Conservation (phyloP, 2,888 invertebrate species). For the Hypsopygia costalis region DNA sequence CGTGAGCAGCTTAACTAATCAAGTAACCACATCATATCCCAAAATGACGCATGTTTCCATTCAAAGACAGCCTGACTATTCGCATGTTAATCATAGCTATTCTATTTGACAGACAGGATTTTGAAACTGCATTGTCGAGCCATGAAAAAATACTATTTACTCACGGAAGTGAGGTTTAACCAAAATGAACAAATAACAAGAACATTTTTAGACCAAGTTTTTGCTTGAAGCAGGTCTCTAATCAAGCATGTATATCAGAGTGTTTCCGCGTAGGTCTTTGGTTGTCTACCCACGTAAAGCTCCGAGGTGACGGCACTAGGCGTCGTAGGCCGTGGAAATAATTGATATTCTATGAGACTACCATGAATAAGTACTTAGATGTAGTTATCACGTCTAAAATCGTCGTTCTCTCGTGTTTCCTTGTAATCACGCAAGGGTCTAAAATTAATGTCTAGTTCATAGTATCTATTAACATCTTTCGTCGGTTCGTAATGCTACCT, state of each 20-base stretch:
- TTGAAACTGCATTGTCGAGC: constrained; percentile 1
- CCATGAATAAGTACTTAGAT: constrained; percentile 39
- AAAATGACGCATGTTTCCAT: constrained; percentile 5
- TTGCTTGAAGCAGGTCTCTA: constrained; percentile 35
- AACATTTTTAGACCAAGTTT: constrained; percentile 27
- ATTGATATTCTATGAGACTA: constrained; percentile 61
- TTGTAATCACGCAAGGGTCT: background rate
- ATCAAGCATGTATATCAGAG: constrained; percentile 35
- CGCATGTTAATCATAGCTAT: constrained; percentile 16
- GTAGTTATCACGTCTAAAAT: constrained; percentile 31
- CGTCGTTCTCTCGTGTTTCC: constrained; percentile 25
- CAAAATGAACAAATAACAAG: constrained; percentile 17
- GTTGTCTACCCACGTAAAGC: constrained; percentile 61
- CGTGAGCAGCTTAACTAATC: constrained; percentile 11
- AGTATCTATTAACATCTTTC: no score
- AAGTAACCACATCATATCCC: constrained; percentile 1
- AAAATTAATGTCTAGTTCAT: no score
- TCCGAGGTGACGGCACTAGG: constrained; percentile 46
- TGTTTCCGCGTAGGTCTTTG: constrained; percentile 70
- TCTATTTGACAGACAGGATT: constrained; percentile 6
- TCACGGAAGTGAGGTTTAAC: no score
- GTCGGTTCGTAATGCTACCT: background rate
- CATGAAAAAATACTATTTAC: constrained; percentile 4
- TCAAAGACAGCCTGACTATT: constrained; percentile 9
- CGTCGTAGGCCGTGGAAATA: constrained; percentile 41